Evolutionary conservation across 2,797 vertebrate genomes (phyloP), one percentile per base, ranked within the genome.

Genomic region (Gymnodraco acuticeps): DNA sequence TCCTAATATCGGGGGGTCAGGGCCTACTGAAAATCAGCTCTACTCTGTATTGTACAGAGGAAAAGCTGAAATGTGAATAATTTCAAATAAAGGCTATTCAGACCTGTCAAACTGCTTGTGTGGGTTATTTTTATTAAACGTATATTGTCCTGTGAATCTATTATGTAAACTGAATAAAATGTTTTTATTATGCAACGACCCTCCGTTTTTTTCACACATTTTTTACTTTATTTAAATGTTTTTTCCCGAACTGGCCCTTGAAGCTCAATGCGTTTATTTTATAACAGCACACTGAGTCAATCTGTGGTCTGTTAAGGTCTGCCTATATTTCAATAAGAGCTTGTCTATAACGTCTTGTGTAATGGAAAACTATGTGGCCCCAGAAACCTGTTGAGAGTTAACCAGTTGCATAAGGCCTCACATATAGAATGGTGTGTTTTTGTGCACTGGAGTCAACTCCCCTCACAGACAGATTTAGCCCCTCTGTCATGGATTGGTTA

Each of bases 71-170:
- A 77, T 89, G 84, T 89, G 80, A 90, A 82, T 82, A 63, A 89
- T 86, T 88, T 85, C 55, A 84, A 91, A 91, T 92, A 91, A 93
- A 92, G 73, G 73, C 75, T 73, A 42, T 80, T 75, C 2, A n/a
- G 71, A 78, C 54, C 52, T 65, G 65, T 62, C 46, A 50, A 41
- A 7, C 15, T 0, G 8, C 0, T 20, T 13, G 2, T 64, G 14
- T 75, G 14, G 68, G 4, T 23, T 17, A 31, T 0, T 68, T 62
- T 43, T 33, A 42, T 47, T 2, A 38, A 16, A 31, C 45, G 0
- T 45, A 3, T 33, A 62, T 62, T 31, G 15, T 0, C 33, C 8
- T 38, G 33, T 38, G 0, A 3, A 31, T 55, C 5, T 63, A 7
- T 38, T 0, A 4, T 23, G 4, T 3, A 15, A 10, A 15, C 38